Evolutionary conservation across 2,888 invertebrate species (phyloP), one percentile per base, ranked within the genome.

Genomic region (Amphipyra berbera): DNA sequence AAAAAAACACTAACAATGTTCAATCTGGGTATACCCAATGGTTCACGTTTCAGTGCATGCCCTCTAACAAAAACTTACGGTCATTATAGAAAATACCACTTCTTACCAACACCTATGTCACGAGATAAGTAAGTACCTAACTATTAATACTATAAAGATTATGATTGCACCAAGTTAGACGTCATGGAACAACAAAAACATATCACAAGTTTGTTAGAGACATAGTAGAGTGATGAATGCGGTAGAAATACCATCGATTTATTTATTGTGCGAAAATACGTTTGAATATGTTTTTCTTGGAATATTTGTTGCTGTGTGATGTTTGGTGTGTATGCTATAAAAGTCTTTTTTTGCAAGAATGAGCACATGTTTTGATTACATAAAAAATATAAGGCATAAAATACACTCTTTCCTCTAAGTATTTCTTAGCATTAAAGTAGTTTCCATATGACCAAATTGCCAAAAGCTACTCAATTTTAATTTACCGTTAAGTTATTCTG

Each of bases 231-330:
- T 21, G 6, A 41, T 27, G 37, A 67, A 76, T 54, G 14, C 8
- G n/a, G 3, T 66, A 75, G 75, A 74, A n/a, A 6, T n/a, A 30
- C 37, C 71, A 1, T 41, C 12, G 2, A n/a, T 15, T 30, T 30
- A 37, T 9, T 37, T 37, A 1, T 37, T 0, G 7, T 30, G 30
- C 6, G 0, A 30, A 30, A 30, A 30, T 30, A 7, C 30, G 30
- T 30, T 30, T 7, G 30, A 30, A 30, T 7, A 6, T 30, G 21
- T 21, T 21, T 21, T 21, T 21, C 2, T 21, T 21, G 21, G 21
- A 21, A 21, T 30, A 7, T 7, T 30, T 5, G 27, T 30, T 30
- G 27, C 27, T 6, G 4, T 30, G 27, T 30, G 27, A 30, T 30
- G 27, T 30, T 30, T 30, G 21, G 30, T 30, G 7, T 30, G 7